Conservation (phyloP, 2,888 invertebrate genomes). For the Melanostoma mellinum region DNA sequence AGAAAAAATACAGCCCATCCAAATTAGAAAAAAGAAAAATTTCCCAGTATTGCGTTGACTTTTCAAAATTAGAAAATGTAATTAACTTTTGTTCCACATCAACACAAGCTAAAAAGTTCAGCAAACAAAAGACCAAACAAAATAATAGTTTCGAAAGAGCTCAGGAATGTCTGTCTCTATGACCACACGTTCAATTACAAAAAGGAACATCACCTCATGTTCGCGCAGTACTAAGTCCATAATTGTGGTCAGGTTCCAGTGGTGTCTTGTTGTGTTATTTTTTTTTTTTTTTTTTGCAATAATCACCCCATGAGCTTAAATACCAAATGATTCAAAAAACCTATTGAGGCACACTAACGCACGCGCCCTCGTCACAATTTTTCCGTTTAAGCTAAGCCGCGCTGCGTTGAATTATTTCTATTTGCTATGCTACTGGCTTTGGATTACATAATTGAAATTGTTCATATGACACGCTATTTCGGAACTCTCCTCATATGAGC, state of each 20-base stretch:
- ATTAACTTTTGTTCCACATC: conserved; percentile 23
- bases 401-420: conserved; percentile 35
- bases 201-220: conserved; percentile 60
- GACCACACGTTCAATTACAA: conserved; percentile 50
- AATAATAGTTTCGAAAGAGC: conserved; percentile 42
- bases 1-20: not conserved
- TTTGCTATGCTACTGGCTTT: conserved; percentile 29
- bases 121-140: conserved; percentile 42
- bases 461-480: conserved; percentile 64
- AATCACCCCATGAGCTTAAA: conserved; percentile 10
- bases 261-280: conserved; percentile 21
- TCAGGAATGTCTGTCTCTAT: conserved; percentile 61
- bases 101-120: conserved; percentile 27
- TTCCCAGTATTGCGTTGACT: conserved; percentile 5
- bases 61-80: conserved; percentile 7
- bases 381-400: conserved; percentile 19
- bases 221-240: conserved; percentile 47
- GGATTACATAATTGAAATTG: conserved; percentile 65
- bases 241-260: conserved; percentile 57
- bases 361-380: conserved; percentile 53
- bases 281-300: conserved; percentile 39
- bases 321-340: conserved; percentile 17
- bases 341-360: conserved; percentile 41
- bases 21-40: not conserved
- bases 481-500: conserved; percentile 55